Evolutionary conservation across 2,113 vertebrate species (phyloP), one percentile per base, ranked within the genome.

Genomic region (Oncorhynchus clarkii): DNA sequence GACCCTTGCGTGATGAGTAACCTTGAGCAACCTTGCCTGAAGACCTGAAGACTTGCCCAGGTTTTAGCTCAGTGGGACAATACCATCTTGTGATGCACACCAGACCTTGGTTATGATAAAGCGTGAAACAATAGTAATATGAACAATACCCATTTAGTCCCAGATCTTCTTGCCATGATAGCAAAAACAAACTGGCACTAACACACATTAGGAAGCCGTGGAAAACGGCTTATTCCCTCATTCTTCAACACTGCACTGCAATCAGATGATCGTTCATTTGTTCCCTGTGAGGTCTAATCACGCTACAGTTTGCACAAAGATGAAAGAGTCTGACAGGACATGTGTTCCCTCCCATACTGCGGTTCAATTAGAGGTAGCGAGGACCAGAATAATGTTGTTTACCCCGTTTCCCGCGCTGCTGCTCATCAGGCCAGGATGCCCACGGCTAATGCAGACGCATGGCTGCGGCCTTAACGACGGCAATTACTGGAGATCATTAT

Each of bases 301-400:
- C 86, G 84, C 80, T 85, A 69, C 66, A 71, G 54, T 83, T 85
- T 77, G 29, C 67, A 76, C 54, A 1, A 62, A 88, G 89, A 89
- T 87, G 82, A 88, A 90, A 84, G 85, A 70, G 77, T 72, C 71
- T 77, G 85, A 85, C 71, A 57, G 73, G 69, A 86, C 85, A 86
- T 75, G 39, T 26, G 84, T 78, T 84, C 74, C 77, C 77, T 75
- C 79, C 78, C 73, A 84, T 86, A 86, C 88, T 79, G 70, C 75
- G 78, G 76, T 82, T 82, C 76, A 86, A 85, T 91, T 87, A 90
- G 68, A 22, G 75, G 60, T 65, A 78, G 77, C 78, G 65, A 68
- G 77, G 51, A 54, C 14, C 74, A 65, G 80, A 74, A 82, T 89
- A 85, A 90, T 86, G 85, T 87, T 89, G 88, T 90, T 88, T 89